Conservation (phyloP, 1,140 invertebrate genomes). For the Chymomyza costata region DNA sequence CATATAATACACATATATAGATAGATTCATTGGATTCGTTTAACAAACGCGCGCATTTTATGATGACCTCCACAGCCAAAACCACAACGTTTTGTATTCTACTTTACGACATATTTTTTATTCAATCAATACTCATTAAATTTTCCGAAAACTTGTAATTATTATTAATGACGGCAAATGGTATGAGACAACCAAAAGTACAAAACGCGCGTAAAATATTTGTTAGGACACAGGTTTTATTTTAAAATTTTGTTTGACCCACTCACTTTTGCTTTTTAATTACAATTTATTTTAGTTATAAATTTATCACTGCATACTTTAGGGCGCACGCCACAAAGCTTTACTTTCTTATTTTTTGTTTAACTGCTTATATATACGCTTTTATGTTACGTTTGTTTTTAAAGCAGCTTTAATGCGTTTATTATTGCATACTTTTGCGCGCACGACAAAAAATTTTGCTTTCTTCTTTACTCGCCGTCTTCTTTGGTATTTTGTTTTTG, state of each 20-base stretch:
- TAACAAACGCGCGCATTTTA: slow-evolving; percentile 22
- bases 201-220: not conserved
- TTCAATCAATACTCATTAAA: slow-evolving; percentile 73
- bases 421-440: slow-evolving; percentile 48
- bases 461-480: not conserved
- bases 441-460: slow-evolving; percentile 19
- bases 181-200: not conserved
- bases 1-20: slow-evolving; percentile 1
- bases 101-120: slow-evolving; percentile 6
- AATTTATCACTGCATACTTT: not conserved
- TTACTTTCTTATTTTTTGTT: not conserved
- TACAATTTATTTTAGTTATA: not conserved
- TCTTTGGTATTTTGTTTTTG: not conserved
- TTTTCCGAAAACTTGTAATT: slow-evolving; percentile 59
- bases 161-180: slow-evolving; percentile 20
- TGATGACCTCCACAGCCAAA: slow-evolving; percentile 56
- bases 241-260: not conserved
- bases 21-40: slow-evolving; percentile 53
- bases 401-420: slow-evolving; percentile 9
- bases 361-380: not conserved
- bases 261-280: not conserved
- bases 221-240: not conserved
- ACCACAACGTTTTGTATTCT: slow-evolving; percentile 43
- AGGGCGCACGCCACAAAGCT: not conserved
- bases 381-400: not conserved